Base-by-base conservation (phyloP, 2,113 vertebrate species). In the Epinephelus cyanopodus region DNA sequence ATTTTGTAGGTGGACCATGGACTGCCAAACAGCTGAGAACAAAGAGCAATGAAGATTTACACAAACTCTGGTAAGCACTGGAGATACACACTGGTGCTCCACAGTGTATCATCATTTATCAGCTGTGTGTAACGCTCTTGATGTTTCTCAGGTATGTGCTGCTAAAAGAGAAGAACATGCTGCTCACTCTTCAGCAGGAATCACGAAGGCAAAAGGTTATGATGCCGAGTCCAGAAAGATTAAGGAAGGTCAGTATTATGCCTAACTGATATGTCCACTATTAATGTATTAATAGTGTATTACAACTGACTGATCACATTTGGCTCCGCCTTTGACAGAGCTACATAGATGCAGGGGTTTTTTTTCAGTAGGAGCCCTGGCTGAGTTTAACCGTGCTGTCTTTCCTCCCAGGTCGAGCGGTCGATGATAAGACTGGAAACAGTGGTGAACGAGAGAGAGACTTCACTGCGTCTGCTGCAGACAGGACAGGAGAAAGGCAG, bases 151-250 rank as follows among this genome's bases (percentile, higher is more conserved):
- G 98, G 98, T 99, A 99, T 90, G 95, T 99, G 27, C 95, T 99
- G 25, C 89, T 99, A 81, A 99, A 99, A 88, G 98, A 99, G 85
- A 97, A 95, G 90, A 99, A 99, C 90, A 97, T 99, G 98, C 94
- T 99, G 70, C 90, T 97, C 57, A 99, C 98, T n/a, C 77, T 97
- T 42, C 89, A 99, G 75, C 97, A 99, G 92, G 98, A 99, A 87
- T 89, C 96, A 10, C 98, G 95, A 89, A 90, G 98, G 29, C 97
- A 98, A 58, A 71, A 86, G 5, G 64, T 94, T 79, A 94, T 89
- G 12, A 99, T 99, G 98, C 98, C 98, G 0, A 99, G 98, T 79
- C 97, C 97, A 37, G 98, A 99, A 67, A 95, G 98, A 58, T 76
- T 98, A 79, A 96, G 93, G 75, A 99, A 99, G 97, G 98, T 99